phyloP scores from a whole-genome alignment of 2,797 vertebrate genomes.

The Eospalax fontanierii region DNA sequence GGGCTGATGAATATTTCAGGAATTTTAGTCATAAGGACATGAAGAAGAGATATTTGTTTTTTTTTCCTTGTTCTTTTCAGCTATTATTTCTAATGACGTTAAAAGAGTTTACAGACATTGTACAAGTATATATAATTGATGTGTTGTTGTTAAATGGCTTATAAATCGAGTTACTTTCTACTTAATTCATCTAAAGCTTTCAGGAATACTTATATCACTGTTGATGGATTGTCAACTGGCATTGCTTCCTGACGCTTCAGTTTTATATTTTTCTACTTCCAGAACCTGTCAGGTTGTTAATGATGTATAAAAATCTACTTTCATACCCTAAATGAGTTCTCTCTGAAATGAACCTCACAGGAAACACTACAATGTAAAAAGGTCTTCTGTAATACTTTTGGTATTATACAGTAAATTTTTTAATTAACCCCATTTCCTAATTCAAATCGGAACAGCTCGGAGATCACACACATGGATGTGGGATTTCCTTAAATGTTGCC shows the following conservation, averaged over 20 bases:
- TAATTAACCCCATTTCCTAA: conserved; percentile 43
- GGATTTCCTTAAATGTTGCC: background rate
- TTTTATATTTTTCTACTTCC: conserved; percentile 61
- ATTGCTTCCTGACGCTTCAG: conserved; percentile 46
- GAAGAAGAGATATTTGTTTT: background rate
- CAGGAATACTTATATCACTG: conserved; percentile 56
- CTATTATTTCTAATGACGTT: conserved; percentile 46
- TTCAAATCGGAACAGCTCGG: conserved; percentile 25
- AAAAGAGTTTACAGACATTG: conserved; percentile 53
- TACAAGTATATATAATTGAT: conserved; percentile 28
- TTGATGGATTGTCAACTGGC: conserved; percentile 61
- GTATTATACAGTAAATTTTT: conserved; percentile 28
- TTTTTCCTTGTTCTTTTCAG: conserved; percentile 39
- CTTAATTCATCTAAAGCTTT: conserved; percentile 56
- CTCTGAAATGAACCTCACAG: conserved; percentile 36
- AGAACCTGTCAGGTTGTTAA: conserved; percentile 72
- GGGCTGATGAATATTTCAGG: background rate
- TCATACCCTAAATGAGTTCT: conserved; percentile 47
- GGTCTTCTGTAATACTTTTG: conserved; percentile 41
- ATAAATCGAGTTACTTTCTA: conserved; percentile 50
- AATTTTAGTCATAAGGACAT: background rate
- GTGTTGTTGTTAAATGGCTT: conserved; percentile 44
- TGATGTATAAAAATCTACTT: conserved; percentile 72
- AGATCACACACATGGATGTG: background rate
- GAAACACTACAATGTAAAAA: conserved; percentile 57